Conservation (phyloP, 2,113 vertebrate species). For the Blennius ocellaris region DNA sequence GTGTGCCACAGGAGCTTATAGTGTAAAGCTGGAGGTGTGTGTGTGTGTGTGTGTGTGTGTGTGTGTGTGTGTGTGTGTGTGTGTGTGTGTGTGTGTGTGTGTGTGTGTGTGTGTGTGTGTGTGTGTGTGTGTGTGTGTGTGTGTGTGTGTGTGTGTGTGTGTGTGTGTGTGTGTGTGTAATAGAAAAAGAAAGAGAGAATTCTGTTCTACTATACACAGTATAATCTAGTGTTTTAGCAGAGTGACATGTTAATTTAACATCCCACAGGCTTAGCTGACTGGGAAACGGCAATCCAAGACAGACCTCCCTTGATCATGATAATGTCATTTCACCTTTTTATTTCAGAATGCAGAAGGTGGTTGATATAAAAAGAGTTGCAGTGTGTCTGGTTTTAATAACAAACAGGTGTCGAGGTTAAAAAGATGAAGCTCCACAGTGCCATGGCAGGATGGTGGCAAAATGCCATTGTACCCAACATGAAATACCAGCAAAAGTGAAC, state of each 20-base stretch:
- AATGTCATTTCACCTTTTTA: slow-evolving; percentile 33
- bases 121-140: slow-evolving; percentile 27
- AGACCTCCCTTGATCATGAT: slow-evolving; percentile 41
- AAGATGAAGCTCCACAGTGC: background rate
- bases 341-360: slow-evolving; percentile 26
- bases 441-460: slow-evolving; percentile 14
- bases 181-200: background rate
- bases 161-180: too few relatives aligned
- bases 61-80: background rate
- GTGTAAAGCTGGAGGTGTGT: slow-evolving; percentile 33
- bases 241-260: slow-evolving; percentile 75
- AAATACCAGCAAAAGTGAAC: background rate
- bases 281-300: slow-evolving; percentile 43
- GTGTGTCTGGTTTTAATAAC: slow-evolving; percentile 20
- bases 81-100: background rate
- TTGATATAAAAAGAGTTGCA: slow-evolving; percentile 55
- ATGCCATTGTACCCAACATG: slow-evolving; percentile 5
- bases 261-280: slow-evolving; percentile 49
- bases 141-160: background rate
- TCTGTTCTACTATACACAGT: slow-evolving; percentile 19
- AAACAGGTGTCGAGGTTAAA: slow-evolving; percentile 20
- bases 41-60: slow-evolving; percentile 5
- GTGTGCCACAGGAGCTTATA: slow-evolving; percentile 41
- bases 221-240: slow-evolving; percentile 73
- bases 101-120: background rate